phyloP scores from a whole-genome alignment of 2,113 vertebrate genomes.

The Leiothrix lutea region DNA sequence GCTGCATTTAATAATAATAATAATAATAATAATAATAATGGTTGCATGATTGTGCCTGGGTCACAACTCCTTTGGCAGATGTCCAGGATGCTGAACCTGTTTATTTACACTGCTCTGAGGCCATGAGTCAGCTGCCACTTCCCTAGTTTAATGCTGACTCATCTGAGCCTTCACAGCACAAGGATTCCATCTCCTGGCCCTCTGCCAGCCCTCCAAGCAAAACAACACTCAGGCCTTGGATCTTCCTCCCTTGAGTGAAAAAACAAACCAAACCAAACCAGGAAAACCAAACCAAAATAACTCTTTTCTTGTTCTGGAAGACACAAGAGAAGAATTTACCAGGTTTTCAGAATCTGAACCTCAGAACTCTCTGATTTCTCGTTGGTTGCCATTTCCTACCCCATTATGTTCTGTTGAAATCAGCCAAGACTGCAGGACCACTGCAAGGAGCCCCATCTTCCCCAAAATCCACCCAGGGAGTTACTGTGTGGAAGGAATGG shows the following conservation, averaged over 20 bases:
- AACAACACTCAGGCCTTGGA: not conserved
- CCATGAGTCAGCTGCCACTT: not conserved
- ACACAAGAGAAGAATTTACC: not conserved
- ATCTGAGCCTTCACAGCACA: not conserved
- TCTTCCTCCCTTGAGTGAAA: not conserved
- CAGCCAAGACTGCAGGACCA: not conserved
- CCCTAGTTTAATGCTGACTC: not conserved
- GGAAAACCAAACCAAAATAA: not conserved
- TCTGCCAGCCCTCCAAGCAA: not conserved
- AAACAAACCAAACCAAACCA: not conserved
- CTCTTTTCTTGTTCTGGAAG: not conserved
- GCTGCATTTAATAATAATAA: not conserved
- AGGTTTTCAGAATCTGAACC: not conserved
- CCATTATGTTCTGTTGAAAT: not conserved
- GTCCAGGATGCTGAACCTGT: not conserved
- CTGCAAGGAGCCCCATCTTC: not conserved
- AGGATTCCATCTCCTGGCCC: not conserved
- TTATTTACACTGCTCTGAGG: not conserved
- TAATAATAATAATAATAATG: no score
- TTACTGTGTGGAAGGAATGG: not conserved
- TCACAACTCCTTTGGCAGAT: not conserved
- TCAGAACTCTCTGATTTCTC: not conserved
- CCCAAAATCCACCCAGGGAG: not conserved
- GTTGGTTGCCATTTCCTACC: not conserved
- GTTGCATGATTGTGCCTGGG: not conserved